Conservation (phyloP, 2,888 invertebrate species). For the Eilema griseolum region DNA sequence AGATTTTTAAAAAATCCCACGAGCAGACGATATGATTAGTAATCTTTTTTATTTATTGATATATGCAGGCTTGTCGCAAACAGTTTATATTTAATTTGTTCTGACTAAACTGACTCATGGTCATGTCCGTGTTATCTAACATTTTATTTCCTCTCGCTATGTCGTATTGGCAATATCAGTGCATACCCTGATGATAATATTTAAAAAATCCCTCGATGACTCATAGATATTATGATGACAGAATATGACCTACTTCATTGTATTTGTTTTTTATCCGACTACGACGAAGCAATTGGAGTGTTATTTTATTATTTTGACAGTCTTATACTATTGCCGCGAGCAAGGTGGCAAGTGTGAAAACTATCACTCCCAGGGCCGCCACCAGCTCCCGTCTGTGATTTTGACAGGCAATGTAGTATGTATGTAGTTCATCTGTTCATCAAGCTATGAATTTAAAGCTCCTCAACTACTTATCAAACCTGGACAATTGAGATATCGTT, state of each 20-base stretch:
- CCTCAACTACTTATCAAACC: too few relatives aligned
- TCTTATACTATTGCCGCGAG: too few relatives aligned
- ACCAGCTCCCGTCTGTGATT: too few relatives aligned
- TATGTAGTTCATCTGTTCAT: too few relatives aligned
- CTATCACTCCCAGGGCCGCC: too few relatives aligned
- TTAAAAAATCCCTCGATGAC: conserved; percentile 25
- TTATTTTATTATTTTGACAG: too few relatives aligned
- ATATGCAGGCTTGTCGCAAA: conserved; percentile 48
- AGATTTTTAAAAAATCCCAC: not conserved
- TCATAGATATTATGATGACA: conserved; percentile 25
- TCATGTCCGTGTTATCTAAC: conserved; percentile 67
- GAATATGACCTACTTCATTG: conserved; percentile 15
- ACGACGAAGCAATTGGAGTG: too few relatives aligned
- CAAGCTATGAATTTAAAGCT: too few relatives aligned
- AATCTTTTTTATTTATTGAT: conserved; percentile 33
- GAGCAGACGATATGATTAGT: not conserved
- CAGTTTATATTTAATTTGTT: too few relatives aligned
- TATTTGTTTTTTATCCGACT: not conserved
- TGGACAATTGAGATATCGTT: too few relatives aligned
- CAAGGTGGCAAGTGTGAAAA: too few relatives aligned
- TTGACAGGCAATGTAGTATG: too few relatives aligned
- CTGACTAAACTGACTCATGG: conserved; percentile 62
- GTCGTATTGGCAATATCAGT: conserved; percentile 48
- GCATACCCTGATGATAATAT: conserved; percentile 20
- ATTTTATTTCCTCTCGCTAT: conserved; percentile 59